Base-by-base conservation (phyloP, 2,797 vertebrate species). In the Pseudomugil gertrudae region DNA sequence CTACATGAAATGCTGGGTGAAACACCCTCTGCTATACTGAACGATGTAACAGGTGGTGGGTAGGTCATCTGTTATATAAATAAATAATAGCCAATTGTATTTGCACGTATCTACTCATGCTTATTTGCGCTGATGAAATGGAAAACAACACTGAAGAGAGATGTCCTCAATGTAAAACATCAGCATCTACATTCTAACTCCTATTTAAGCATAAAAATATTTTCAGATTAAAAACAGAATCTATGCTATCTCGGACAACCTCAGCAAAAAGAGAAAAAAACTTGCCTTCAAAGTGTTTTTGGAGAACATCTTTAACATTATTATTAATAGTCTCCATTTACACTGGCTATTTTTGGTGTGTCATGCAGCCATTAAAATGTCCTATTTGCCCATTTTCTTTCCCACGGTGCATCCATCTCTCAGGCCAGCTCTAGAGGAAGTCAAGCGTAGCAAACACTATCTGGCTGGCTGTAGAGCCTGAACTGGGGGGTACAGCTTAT, bases 381-480 rank as follows among this genome's bases (percentile, higher is more conserved):
- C 32, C 51, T 75, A 13, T 74, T 70, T 55, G 19, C 48, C 67
- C 30, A 13, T 38, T 38, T 38, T 38, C 60, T 55, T 75, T 73
- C 80, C 72, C 81, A 66, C 74, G 73, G 61, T 85, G 77, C 85
- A 87, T 84, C 87, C 84, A 83, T 84, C 79, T 88, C 79, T 78
- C 71, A 55, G 78, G 67, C 70, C 65, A 53, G 69, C 66, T 73
- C 75, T 75, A 30, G 67, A 87, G 73, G 79, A 89, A 88, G 78
- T 87, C 72, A 66, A 86, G 90, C 59, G 66, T 83, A 82, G 73
- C 77, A 86, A 90, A 91, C 71, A 38, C 72, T 87, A 82, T 91
- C 80, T 88, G 87, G 81, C 84, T 84, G 67, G 57, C 60, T 3
- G 63, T 52, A 60, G 73, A 79, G 79, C 32, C 62, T 57, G 63